Conservation (phyloP, 2,888 invertebrate species). For the Rhyacophila evoluta region DNA sequence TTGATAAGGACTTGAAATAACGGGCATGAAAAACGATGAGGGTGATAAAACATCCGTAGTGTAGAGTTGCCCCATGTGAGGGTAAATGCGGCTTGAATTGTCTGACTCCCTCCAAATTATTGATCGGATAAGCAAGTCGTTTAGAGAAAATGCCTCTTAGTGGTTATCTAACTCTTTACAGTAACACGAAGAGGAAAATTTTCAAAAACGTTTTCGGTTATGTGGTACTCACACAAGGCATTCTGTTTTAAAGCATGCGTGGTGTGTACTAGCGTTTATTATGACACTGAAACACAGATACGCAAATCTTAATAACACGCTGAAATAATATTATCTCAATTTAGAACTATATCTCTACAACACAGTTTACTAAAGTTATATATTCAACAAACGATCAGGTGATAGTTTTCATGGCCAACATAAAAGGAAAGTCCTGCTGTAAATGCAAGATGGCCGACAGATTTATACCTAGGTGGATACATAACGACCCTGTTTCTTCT, state of each 20-base stretch:
- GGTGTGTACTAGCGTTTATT: constrained; percentile 25
- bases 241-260: constrained; percentile 44
- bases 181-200: constrained; percentile 27
- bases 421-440: constrained; percentile 1
- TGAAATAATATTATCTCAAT: background rate
- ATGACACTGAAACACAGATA: constrained; percentile 34
- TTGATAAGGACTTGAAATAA: background rate
- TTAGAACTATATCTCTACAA: background rate
- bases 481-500: constrained; percentile 12
- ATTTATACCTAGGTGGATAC: constrained; percentile 27
- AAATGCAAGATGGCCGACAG: constrained; percentile 47
- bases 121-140: constrained; percentile 37
- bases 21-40: constrained; percentile 3
- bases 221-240: constrained; percentile 30
- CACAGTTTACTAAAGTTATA: background rate
- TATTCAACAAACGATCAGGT: background rate
- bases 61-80: constrained; percentile 19
- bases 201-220: constrained; percentile 16
- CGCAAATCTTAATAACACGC: background rate
- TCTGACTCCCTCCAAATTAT: constrained; percentile 32
- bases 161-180: constrained; percentile 41
- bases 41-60: constrained; percentile 7
- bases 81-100: constrained; percentile 36
- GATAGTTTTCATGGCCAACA: constrained; percentile 4
- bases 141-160: constrained; percentile 5